These are phyloP conservation scores for Apis florea DNA, from an alignment of 1,140 invertebrate genomes.

Conservation along the genomic window DNA sequence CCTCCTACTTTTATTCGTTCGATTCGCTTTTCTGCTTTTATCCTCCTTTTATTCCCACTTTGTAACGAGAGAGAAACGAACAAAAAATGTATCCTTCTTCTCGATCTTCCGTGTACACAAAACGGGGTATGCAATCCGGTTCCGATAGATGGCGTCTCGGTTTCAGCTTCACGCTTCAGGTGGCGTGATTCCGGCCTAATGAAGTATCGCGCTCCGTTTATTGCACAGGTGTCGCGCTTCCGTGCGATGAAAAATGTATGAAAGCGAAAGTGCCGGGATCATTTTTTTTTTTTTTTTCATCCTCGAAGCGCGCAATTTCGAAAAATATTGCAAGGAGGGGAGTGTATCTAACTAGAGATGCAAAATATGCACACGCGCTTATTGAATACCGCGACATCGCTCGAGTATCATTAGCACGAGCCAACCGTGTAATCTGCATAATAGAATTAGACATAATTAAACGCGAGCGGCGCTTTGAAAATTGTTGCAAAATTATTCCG, in stretches of 20 bases:
- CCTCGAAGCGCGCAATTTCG: too few species aligned
- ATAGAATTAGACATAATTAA: background rate
- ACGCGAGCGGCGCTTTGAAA: too few species aligned
- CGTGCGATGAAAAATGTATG: background rate
- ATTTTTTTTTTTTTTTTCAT: too few species aligned
- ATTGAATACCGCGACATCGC: too few species aligned
- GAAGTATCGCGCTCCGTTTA: conserved; percentile 1
- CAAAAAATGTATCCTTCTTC: too few species aligned
- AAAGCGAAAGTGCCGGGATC: background rate
- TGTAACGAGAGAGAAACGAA: background rate
- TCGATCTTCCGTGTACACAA: background rate
- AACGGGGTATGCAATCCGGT: conserved; percentile 19
- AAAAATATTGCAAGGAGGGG: too few species aligned
- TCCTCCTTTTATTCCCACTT: background rate
- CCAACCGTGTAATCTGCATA: background rate
- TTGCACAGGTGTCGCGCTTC: background rate
- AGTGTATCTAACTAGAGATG: too few species aligned
- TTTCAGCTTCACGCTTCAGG: background rate
- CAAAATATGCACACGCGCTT: too few species aligned
- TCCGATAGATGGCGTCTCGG: background rate
- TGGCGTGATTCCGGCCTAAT: background rate
- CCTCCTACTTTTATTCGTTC: background rate
- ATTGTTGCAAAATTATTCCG: background rate
- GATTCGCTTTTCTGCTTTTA: background rate
- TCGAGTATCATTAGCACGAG: too few species aligned